phyloP scores from a whole-genome alignment of 2,113 vertebrate species.

The Mus pahari region DNA sequence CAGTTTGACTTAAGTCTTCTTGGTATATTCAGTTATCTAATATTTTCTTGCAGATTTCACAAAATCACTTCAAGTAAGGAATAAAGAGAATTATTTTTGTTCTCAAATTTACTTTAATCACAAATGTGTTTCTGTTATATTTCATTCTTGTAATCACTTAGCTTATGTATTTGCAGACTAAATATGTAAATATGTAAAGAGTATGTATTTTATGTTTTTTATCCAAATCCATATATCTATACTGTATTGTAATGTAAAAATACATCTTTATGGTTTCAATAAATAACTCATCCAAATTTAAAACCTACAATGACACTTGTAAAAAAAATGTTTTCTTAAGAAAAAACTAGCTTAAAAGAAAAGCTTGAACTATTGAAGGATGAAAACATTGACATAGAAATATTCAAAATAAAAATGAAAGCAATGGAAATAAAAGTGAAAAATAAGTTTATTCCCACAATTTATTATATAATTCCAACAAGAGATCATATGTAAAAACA shows the following conservation, averaged over 20 bases:
- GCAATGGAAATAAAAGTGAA: neutral
- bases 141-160: neutral
- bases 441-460: neutral
- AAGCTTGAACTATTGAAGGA: neutral
- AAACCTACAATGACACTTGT: neutral
- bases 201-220: neutral
- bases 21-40: neutral
- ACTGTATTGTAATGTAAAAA: neutral
- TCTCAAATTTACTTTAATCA: neutral
- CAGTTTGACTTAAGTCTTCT: constrained; percentile 8
- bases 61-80: neutral
- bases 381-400: neutral
- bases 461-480: neutral
- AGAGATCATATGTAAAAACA: neutral
- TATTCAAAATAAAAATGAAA: neutral
- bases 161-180: neutral
- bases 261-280: neutral
- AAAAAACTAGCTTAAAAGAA: neutral
- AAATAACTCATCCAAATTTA: neutral
- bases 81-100: neutral
- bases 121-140: neutral
- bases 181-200: neutral
- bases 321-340: neutral
- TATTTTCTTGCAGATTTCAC: neutral
- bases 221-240: neutral